A percentile compares a stretch with the other conserved stretches of the same genome.
phyloP scores from a whole-genome alignment of 2,113 vertebrate species.

The Etheostoma spectabile region DNA sequence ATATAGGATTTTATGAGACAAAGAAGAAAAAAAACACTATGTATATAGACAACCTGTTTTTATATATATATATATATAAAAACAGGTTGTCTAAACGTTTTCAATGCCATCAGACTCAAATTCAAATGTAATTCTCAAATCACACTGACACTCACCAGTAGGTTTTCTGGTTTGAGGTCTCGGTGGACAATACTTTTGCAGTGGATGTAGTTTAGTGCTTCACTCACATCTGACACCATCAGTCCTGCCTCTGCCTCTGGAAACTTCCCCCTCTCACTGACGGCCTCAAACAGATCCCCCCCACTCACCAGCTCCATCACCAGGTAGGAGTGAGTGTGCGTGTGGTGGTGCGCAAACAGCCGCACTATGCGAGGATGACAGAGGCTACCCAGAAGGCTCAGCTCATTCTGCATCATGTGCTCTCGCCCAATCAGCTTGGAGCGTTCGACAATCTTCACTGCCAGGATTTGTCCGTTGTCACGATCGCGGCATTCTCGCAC shows the following conservation, averaged over 20 bases:
- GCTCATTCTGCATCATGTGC: slow-evolving; percentile 97
- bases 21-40: not conserved
- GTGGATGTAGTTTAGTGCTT: slow-evolving; percentile 94
- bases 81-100: not conserved
- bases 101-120: not conserved
- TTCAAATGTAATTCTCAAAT: not conserved
- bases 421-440: slow-evolving; percentile 93
- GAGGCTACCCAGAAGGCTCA: slow-evolving; percentile 90
- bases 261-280: slow-evolving; percentile 92
- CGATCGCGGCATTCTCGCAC: slow-evolving; percentile 90
- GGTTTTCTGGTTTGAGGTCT: slow-evolving; percentile 97
- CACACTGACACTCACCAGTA: slow-evolving; percentile 87
- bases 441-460: slow-evolving; percentile 95
- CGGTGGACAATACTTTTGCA: slow-evolving; percentile 93
- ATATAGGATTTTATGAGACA: not conserved
- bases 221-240: slow-evolving; percentile 92
- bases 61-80: not conserved
- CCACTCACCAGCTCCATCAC: slow-evolving; percentile 94
- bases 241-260: slow-evolving; percentile 88
- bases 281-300: slow-evolving; percentile 96
- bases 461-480: slow-evolving; percentile 82
- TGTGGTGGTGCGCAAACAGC: slow-evolving; percentile 92
- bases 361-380: slow-evolving; percentile 93
- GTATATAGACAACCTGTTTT: too few species aligned
- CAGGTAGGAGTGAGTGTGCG: slow-evolving; percentile 89